Conservation (phyloP, 2,888 invertebrate species). For the Hemicrepidius hirtus region DNA sequence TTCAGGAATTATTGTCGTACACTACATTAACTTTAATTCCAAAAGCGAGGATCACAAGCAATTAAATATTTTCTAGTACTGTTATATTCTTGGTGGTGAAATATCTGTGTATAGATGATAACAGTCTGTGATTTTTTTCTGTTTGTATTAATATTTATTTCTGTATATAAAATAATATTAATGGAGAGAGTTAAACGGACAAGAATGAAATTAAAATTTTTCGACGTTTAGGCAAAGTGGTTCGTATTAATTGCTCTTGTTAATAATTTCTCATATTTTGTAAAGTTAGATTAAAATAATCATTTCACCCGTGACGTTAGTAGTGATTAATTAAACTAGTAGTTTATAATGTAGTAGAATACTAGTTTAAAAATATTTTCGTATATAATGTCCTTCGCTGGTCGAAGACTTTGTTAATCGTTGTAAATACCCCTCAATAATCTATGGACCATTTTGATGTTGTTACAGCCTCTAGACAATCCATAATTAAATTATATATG, state of each 20-base stretch:
- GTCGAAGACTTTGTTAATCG: conserved; percentile 43
- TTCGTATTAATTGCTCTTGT: conserved; percentile 5
- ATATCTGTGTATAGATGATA: conserved; percentile 23
- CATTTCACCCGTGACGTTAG: conserved; percentile 4
- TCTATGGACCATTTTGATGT: conserved; percentile 49
- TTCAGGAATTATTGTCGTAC: conserved; percentile 18
- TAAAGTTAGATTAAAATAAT: conserved; percentile 7
- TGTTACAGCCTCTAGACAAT: conserved; percentile 49
- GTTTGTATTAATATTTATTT: conserved; percentile 14
- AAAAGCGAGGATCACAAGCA: conserved; percentile 11
- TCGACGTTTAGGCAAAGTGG: background rate
- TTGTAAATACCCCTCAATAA: conserved; percentile 40
- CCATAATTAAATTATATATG: conserved; percentile 43
- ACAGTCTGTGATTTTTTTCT: conserved; percentile 34
- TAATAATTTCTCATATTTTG: conserved; percentile 13
- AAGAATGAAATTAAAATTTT: conserved; percentile 13
- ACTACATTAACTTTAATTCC: background rate
- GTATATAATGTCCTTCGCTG: conserved; percentile 46
- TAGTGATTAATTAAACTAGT: conserved; percentile 7
- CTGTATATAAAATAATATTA: conserved; percentile 6
- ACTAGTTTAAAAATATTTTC: conserved; percentile 50
- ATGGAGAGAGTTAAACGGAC: conserved; percentile 33
- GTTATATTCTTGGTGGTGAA: conserved; percentile 19
- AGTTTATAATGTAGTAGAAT: conserved; percentile 19
- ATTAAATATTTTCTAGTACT: conserved; percentile 11